Base-by-base conservation (phyloP, 2,888 invertebrate species). In the Sericinus montela region DNA sequence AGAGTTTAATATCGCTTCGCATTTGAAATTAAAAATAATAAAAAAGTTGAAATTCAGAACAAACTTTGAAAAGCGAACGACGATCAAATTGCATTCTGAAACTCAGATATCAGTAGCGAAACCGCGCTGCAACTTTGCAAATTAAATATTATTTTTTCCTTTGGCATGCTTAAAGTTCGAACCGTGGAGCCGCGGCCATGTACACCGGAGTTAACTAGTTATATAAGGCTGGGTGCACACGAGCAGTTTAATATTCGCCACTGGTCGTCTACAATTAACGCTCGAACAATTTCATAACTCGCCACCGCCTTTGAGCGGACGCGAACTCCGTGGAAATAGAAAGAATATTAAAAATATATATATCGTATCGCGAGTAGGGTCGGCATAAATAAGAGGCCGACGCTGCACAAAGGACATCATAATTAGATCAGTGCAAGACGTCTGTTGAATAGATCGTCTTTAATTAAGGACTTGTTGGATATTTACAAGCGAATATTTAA, bases 201-300 rank as follows among this genome's bases (percentile, higher is more conserved):
- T 67, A 57, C 65, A 59, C 58, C 58, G 72, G 76, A 80, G 80
- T 80, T 77, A 77, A 80, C 81, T 81, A 80, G 76, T 75, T 73
- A 72, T 68, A 67, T 67, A 70, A 69, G 74, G 69, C 68, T 65
- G 65, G 67, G 59, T 63, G 73, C 66, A 69, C 75, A 67, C 68
- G 62, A 63, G 75, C 13, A 78, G 72, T 83, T 87, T 85, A 82
- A 85, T 84, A 86, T 87, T 86, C 86, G 78, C 80, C 72, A 72
- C 80, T 77, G 86, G 86, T 71, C 86, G 80, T 83, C 84, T 83
- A 81, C 84, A 84, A 83, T 85, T 84, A 83, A 85, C 86, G 87
- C 84, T 85, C 68, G 63, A 87, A 87, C 86, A 82, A 86, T 84
- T 84, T 84, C 82, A 86, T 82, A 87, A 87, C 87, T 86, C 80